Evolutionary conservation across 1,140 invertebrate species (phyloP), one percentile per base, ranked within the genome.

Genomic region (Eueides isabella): DNA sequence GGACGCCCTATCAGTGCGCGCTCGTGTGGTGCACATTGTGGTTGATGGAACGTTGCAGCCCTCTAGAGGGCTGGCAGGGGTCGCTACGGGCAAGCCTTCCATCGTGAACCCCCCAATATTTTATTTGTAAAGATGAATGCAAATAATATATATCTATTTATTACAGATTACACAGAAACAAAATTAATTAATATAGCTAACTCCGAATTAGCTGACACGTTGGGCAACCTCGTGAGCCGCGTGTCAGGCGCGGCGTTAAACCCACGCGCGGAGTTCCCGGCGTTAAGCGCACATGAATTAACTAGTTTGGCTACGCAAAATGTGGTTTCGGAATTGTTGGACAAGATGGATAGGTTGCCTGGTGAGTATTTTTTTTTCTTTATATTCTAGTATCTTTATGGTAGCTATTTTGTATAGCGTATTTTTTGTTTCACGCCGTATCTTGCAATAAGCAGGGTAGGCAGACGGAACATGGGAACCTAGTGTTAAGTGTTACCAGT

Each of bases 161-260:
- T 38, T 38, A 26, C 82, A 99, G 98, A 99, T 94, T 99, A 97
- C 90, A 98, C 95, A 88, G 95, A 97, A 71, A 93, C 93, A 4
- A 97, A 98, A 91, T 94, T 97, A 62, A 88, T 96, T 23, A 95
- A 96, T 74, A 95, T 97, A 71, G 91, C 99, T 14, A 99, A 99
- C 94, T 94, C 96, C 2, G 98, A 99, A 88, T 92, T 99, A 61
- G 98, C 98, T 3, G 97, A 99, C 88, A 98, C 97, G 5, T 90
- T 99, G 1, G 98, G 98, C 28, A 99, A 99, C 94, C 94, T 99
- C 38, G 93, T 99, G 26, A 97, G 95, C 79, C 95, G 99, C 63
- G 97, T 96, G 85, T 96, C 95, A 76, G 96, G 96, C 33, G 94
- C 94, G 76, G 89, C 95, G 29, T 89, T 99, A 30, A 99, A 99